Conservation (phyloP, 2,113 vertebrate species). For the Erythrocercus mccallii region DNA sequence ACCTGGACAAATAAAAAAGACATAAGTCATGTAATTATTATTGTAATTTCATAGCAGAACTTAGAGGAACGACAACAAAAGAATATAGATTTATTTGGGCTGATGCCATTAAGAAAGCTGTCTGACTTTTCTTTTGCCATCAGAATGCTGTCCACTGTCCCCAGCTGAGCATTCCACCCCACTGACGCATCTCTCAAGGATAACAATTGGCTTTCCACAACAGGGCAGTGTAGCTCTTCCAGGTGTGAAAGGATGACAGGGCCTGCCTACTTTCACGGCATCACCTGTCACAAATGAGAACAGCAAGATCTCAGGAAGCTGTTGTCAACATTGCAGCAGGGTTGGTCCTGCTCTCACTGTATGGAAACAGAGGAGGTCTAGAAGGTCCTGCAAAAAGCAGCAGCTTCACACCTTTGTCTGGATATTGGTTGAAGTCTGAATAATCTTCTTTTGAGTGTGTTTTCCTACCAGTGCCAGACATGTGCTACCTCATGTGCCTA, state of each 20-base stretch:
- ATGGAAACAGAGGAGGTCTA: neutral
- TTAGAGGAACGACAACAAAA: neutral
- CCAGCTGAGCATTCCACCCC: neutral
- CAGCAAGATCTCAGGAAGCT: neutral
- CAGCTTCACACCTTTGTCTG: neutral
- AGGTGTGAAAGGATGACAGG: neutral
- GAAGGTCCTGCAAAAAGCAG: neutral
- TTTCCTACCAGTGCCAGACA: neutral
- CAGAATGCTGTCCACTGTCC: neutral
- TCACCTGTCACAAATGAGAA: fast-evolving
- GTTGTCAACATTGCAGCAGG: neutral
- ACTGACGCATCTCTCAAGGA: neutral
- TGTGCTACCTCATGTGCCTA: neutral
- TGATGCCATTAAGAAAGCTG: neutral
- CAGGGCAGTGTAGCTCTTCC: neutral
- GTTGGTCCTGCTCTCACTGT: neutral
- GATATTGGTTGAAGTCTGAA: neutral
- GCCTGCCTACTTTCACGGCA: fast-evolving
- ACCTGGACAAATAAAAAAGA: neutral
- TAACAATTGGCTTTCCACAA: neutral
- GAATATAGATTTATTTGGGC: neutral
- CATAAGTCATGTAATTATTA: neutral
- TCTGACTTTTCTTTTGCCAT: neutral
- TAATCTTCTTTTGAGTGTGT: neutral
- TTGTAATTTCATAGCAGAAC: neutral